Conservation (phyloP, 2,888 invertebrate genomes). For the Microctonus aethiopoides region DNA sequence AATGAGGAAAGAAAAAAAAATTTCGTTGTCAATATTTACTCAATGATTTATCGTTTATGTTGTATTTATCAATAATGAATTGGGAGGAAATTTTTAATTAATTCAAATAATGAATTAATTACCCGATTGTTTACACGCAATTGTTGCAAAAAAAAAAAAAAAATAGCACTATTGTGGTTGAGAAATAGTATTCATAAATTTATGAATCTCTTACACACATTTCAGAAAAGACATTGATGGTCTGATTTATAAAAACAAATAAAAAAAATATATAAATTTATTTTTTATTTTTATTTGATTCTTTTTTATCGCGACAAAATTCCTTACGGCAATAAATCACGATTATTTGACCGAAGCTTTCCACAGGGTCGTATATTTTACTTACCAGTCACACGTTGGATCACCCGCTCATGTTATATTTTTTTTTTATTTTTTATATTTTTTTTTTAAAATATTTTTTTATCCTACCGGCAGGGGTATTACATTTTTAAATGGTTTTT, state of each 20-base stretch:
- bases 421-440: constrained; percentile 34
- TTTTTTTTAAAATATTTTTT: constrained; percentile 28
- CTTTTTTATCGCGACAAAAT: constrained; percentile 45
- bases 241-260: not conserved
- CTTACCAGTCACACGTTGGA: constrained; percentile 66
- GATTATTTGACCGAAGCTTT: constrained; percentile 67
- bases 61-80: not conserved
- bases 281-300: constrained; percentile 11
- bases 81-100: not conserved
- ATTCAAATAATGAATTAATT: not conserved
- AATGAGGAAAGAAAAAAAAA: not conserved
- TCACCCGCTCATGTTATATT: constrained; percentile 52
- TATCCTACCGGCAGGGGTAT: constrained; percentile 54
- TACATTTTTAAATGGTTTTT: constrained; percentile 67
- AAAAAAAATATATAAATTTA: not conserved
- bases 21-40: not conserved
- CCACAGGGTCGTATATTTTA: constrained; percentile 66
- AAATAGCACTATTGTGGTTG: not conserved
- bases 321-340: constrained; percentile 66
- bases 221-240: not conserved
- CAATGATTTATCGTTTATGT: constrained; percentile 3
- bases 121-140: not conserved
- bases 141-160: not conserved
- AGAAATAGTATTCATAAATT: too few relatives aligned
- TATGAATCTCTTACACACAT: too few relatives aligned